Conservation (phyloP, 1,140 invertebrate species). For the Drosophila ambigua region DNA sequence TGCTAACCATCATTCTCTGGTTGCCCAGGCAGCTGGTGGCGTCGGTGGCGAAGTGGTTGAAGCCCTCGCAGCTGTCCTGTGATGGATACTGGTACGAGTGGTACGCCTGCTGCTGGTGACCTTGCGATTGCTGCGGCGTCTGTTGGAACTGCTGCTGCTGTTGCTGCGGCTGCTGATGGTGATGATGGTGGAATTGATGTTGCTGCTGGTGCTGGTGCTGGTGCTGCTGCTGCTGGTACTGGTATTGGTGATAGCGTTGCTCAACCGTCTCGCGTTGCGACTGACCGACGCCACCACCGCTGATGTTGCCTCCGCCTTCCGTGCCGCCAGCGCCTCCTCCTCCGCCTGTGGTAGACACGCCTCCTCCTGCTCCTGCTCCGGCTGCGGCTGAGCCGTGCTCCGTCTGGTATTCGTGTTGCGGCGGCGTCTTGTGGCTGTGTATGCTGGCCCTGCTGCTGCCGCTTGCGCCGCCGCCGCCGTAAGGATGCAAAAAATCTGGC, state of each 20-base stretch:
- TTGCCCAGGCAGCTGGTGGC: constrained; percentile 72
- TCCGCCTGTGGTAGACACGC: constrained; percentile 67
- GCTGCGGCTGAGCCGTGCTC: constrained; percentile 69
- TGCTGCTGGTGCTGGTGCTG: constrained; percentile 38
- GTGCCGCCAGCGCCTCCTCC: constrained; percentile 65
- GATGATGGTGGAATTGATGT: constrained; percentile 37
- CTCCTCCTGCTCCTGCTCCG: constrained; percentile 65
- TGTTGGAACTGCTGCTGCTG: constrained; percentile 54
- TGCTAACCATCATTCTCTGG: constrained; percentile 84
- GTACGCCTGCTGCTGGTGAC: constrained; percentile 61
- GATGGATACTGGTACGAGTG: constrained; percentile 72
- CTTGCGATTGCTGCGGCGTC: constrained; percentile 48
- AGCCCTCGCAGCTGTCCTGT: constrained; percentile 80
- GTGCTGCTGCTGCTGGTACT: constrained; percentile 52
- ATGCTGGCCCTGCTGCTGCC: constrained; percentile 68
- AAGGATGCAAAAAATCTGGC: constrained; percentile 70
- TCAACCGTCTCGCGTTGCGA: constrained; percentile 59
- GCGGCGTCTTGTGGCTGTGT: constrained; percentile 82
- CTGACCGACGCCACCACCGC: constrained; percentile 46
- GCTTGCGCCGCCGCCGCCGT: constrained; percentile 52
- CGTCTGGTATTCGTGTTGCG: constrained; percentile 77
- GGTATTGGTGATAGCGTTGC: constrained; percentile 63
- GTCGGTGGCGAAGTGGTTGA: constrained; percentile 75
- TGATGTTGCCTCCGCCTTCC: constrained; percentile 67
- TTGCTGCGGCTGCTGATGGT: constrained; percentile 49